Evolutionary conservation across 1,140 invertebrate genomes (phyloP).

Genomic region (Penaeus indicus): DNA sequence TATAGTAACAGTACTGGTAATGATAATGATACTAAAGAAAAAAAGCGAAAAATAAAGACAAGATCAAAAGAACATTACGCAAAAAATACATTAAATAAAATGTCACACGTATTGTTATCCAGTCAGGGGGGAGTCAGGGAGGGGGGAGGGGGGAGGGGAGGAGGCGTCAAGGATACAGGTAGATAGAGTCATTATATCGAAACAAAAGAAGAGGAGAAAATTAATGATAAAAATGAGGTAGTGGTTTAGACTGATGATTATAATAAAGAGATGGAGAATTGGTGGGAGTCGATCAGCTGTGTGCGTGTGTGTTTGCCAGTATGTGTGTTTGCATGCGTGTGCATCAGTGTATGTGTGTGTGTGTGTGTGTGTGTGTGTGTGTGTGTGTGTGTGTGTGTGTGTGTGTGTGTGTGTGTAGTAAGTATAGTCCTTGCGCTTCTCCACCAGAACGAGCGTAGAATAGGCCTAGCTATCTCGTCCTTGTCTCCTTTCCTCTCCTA

Average conservation of each 20-base stretch:
- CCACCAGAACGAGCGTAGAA: background rate
- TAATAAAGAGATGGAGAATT: no score
- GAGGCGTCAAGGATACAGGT: background rate
- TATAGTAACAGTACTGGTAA: background rate
- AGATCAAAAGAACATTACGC: background rate
- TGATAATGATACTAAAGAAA: background rate
- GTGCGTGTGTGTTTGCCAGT: background rate
- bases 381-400: background rate
- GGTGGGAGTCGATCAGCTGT: no score
- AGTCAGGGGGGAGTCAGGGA: background rate
- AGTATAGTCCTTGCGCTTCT: background rate
- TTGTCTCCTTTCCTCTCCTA: background rate
- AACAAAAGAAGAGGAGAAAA: no score
- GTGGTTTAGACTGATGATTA: background rate
- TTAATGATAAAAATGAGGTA: background rate
- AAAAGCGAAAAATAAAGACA: background rate
- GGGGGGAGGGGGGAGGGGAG: background rate
- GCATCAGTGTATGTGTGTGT: background rate
- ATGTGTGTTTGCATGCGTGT: background rate
- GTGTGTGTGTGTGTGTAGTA: background rate
- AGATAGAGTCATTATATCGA: background rate
- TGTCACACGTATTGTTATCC: no score
- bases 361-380: background rate
- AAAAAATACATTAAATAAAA: no score
- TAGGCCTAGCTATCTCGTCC: conserved; percentile 16